Conservation (phyloP, 2,888 invertebrate genomes). For the Lithophane ornitopus region DNA sequence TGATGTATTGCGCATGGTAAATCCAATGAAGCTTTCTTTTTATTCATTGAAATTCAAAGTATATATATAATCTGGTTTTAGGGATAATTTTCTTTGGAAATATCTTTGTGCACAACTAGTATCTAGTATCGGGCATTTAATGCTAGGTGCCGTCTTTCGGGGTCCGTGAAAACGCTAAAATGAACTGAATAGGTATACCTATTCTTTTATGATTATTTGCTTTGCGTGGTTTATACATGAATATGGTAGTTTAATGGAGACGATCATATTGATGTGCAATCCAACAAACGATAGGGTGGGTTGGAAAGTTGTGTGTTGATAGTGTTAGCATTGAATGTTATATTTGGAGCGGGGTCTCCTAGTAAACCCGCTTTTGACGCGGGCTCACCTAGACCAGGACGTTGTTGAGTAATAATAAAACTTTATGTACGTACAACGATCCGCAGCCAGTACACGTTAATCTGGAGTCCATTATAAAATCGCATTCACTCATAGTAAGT, state of each 20-base stretch:
- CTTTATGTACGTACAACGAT: slow-evolving; percentile 75
- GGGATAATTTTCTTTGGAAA: slow-evolving; percentile 10
- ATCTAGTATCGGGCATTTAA: slow-evolving; percentile 34
- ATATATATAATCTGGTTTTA: slow-evolving; percentile 26
- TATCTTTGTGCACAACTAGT: slow-evolving; percentile 27
- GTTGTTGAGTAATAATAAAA: slow-evolving; percentile 75
- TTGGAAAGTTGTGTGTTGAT: slow-evolving; percentile 64
- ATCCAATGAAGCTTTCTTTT: slow-evolving; percentile 12
- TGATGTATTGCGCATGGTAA: slow-evolving; percentile 7
- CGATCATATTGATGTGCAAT: slow-evolving; percentile 41
- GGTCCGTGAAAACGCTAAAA: slow-evolving; percentile 60
- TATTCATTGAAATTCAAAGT: slow-evolving; percentile 21
- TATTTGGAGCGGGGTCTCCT: slow-evolving; percentile 70
- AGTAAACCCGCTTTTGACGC: slow-evolving; percentile 77
- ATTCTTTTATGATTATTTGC: slow-evolving; percentile 63
- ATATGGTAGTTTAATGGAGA: slow-evolving; percentile 30
- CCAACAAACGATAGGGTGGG: slow-evolving; percentile 37
- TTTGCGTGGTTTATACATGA: slow-evolving; percentile 45
- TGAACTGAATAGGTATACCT: slow-evolving; percentile 66
- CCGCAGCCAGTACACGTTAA: slow-evolving; percentile 72
- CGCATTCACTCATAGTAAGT: slow-evolving; percentile 66
- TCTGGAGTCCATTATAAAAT: slow-evolving; percentile 65
- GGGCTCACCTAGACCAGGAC: slow-evolving; percentile 70
- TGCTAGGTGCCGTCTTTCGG: slow-evolving; percentile 46
- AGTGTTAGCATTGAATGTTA: slow-evolving; percentile 72